Evolutionary conservation across 2,888 invertebrate species (phyloP).

Genomic region (Acleris cristana): DNA sequence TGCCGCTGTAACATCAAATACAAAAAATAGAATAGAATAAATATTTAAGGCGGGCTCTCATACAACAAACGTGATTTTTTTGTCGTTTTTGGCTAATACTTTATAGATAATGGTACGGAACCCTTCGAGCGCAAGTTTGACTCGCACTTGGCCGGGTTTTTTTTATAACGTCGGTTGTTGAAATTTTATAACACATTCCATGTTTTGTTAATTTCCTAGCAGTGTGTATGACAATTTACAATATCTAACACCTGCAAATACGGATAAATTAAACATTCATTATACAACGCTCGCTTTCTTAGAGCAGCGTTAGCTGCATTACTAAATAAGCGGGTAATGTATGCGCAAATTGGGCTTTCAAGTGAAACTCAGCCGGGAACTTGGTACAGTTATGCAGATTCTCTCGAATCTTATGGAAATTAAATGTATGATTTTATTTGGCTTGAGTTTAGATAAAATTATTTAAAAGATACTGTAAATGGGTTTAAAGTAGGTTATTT

Average conservation of each 20-base stretch:
- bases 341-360: constrained; percentile 44
- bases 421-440: constrained; percentile 41
- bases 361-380: constrained; percentile 46
- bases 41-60: no score
- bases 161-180: no score
- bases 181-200: no score
- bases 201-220: constrained; percentile 11
- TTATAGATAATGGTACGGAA: no score
- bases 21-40: no score
- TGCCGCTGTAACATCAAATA: no score
- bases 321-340: constrained; percentile 47
- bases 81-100: no score
- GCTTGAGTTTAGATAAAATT: constrained; percentile 12
- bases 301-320: constrained; percentile 33
- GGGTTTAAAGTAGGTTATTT: background rate
- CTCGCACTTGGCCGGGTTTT: no score
- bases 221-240: constrained; percentile 39
- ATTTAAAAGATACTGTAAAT: background rate
- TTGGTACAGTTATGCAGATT: constrained; percentile 55
- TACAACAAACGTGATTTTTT: no score
- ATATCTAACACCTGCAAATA: constrained; percentile 46
- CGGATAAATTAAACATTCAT: constrained; percentile 41
- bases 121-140: no score
- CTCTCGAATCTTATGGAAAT: constrained; percentile 58
- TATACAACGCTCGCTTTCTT: constrained; percentile 45